Conservation (phyloP, 37 sponge, comb jelly and placozoan genomes). For the Petrosia ficiformis region DNA sequence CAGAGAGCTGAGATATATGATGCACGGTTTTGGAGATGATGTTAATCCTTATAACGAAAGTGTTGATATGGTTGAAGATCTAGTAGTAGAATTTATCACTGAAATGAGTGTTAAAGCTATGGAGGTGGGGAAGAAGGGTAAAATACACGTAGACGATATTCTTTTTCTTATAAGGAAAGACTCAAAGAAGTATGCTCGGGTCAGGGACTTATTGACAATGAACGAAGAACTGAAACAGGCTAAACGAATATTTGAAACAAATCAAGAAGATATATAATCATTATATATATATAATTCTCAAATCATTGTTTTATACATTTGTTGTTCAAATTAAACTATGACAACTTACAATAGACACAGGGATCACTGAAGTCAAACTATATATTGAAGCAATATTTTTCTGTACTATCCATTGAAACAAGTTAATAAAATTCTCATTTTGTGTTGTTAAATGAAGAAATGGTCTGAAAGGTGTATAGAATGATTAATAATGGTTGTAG, state of each 20-base stretch:
- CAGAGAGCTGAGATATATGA: slow-evolving; percentile 89
- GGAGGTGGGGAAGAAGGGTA: slow-evolving; percentile 90
- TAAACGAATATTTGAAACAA: slow-evolving; percentile 71
- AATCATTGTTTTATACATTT: not conserved
- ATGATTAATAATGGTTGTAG: too few species aligned
- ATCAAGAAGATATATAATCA: slow-evolving; percentile 1
- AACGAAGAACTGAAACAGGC: slow-evolving; percentile 96
- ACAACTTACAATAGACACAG: too few species aligned
- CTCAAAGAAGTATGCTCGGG: slow-evolving; percentile 87
- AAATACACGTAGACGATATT: slow-evolving; percentile 92
- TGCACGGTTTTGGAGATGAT: slow-evolving; percentile 99
- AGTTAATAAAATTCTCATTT: too few species aligned
- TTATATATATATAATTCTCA: not conserved
- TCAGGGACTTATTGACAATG: slow-evolving; percentile 89
- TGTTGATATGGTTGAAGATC: slow-evolving; percentile 89
- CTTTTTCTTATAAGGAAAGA: slow-evolving; percentile 89
- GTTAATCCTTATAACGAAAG: slow-evolving; percentile 87
- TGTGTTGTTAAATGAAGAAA: too few species aligned
- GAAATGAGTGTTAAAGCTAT: slow-evolving; percentile 89
- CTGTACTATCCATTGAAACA: too few species aligned
- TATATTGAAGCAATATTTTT: too few species aligned
- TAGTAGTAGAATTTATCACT: slow-evolving; percentile 80
- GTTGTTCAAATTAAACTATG: too few species aligned
- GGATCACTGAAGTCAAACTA: too few species aligned
- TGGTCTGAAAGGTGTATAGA: too few species aligned